These are phyloP conservation scores for Pterobdella sp. DNA, from an alignment of 2,888 invertebrate species.

Conservation along the genomic window DNA sequence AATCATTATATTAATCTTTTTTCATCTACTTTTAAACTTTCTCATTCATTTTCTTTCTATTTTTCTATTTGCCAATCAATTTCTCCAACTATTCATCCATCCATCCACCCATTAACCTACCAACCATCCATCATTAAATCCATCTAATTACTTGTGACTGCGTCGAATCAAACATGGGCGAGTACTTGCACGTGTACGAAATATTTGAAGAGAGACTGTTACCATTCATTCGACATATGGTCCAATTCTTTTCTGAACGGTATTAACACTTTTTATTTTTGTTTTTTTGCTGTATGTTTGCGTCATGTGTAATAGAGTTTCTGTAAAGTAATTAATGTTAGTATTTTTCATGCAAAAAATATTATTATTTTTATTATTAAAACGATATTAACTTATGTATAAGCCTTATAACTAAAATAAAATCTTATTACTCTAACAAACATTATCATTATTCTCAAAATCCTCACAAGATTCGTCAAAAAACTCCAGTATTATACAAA, in stretches of 20 bases:
- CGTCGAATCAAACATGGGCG: conserved; percentile 8
- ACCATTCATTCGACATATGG: conserved; percentile 26
- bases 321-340: no score
- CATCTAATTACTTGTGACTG: conserved; percentile 6
- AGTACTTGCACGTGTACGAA: conserved; percentile 26
- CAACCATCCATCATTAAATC: conserved; percentile 9
- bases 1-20: no score
- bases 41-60: not conserved
- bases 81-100: not conserved
- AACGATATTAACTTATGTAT: no score
- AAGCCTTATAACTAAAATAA: no score
- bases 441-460: not conserved
- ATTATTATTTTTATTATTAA: no score
- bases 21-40: not conserved
- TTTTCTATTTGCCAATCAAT: not conserved
- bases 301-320: no score
- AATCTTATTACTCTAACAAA: no score
- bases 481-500: no score
- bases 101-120: not conserved
- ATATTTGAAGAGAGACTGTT: conserved; percentile 22
- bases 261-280: conserved; percentile 3
- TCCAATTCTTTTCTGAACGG: conserved; percentile 14
- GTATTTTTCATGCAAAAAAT: no score
- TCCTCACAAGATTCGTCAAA: no score
- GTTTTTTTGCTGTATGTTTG: not conserved